These are phyloP conservation scores for Desoria tigrina DNA, from an alignment of 2,888 invertebrate species.

Conservation along the genomic window DNA sequence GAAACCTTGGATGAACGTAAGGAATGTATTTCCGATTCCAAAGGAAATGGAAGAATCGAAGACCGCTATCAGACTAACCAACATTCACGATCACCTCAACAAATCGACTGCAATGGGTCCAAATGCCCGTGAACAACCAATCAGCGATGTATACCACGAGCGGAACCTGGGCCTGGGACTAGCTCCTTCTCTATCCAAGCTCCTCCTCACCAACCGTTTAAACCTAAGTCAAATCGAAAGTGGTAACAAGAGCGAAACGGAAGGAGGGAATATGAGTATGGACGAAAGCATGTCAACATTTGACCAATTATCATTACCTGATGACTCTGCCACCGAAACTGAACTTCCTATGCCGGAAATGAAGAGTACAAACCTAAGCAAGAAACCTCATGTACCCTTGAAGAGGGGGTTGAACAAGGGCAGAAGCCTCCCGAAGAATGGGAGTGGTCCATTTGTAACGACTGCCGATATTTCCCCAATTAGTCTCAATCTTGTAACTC, in stretches of 20 bases:
- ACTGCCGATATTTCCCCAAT: slow-evolving; percentile 45
- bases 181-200: slow-evolving; percentile 82
- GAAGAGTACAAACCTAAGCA: not conserved
- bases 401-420: not conserved
- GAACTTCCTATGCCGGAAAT: not conserved
- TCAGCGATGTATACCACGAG: slow-evolving; percentile 89
- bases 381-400: not conserved
- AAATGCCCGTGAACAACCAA: slow-evolving; percentile 79
- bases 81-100: not conserved
- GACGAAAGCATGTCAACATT: slow-evolving; percentile 53
- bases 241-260: slow-evolving; percentile 49
- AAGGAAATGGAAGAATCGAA: slow-evolving; percentile 16
- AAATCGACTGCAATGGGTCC: not conserved
- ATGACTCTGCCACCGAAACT: slow-evolving; percentile 52
- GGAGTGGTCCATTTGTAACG: slow-evolving; percentile 39
- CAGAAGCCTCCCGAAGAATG: slow-evolving; percentile 15
- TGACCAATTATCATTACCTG: slow-evolving; percentile 53
- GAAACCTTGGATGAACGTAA: slow-evolving; percentile 42
- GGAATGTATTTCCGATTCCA: slow-evolving; percentile 27
- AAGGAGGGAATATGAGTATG: slow-evolving; percentile 49
- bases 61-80: slow-evolving; percentile 20
- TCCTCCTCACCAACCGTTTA: slow-evolving; percentile 62
- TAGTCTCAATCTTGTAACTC: slow-evolving; percentile 51
- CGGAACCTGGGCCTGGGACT: slow-evolving; percentile 81
- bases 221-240: slow-evolving; percentile 51